Conservation (phyloP, 2,888 invertebrate species). For the Pherbina coryleti region DNA sequence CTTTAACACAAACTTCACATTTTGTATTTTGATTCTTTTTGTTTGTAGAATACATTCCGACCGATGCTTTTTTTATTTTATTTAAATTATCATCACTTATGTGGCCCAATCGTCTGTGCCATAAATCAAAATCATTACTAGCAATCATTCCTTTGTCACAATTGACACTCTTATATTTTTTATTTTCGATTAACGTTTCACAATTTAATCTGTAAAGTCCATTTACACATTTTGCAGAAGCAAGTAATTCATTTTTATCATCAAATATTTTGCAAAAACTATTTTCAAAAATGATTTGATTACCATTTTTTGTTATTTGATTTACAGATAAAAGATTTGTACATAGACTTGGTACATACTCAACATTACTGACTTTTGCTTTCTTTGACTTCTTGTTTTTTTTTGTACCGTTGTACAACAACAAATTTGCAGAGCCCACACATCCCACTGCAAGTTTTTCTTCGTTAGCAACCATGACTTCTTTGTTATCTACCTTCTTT, state of each 20-base stretch:
- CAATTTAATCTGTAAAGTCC: slow-evolving; percentile 38
- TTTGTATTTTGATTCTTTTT: slow-evolving; percentile 22
- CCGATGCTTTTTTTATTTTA: slow-evolving; percentile 34
- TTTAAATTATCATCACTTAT: slow-evolving; percentile 45
- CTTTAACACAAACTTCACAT: slow-evolving; percentile 51
- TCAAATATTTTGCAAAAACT: slow-evolving; percentile 40
- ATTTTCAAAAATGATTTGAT: slow-evolving; percentile 36
- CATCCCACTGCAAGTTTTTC: too few relatives aligned
- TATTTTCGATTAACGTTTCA: not conserved
- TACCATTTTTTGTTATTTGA: slow-evolving; percentile 40
- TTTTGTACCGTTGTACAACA: too few relatives aligned
- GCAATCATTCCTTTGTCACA: too few relatives aligned
- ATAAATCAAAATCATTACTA: slow-evolving; percentile 37
- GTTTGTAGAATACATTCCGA: slow-evolving; percentile 30
- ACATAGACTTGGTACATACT: slow-evolving; percentile 33
- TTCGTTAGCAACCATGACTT: too few relatives aligned
- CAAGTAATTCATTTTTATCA: slow-evolving; percentile 14
- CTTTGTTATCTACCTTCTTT: too few relatives aligned
- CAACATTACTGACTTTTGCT: too few relatives aligned
- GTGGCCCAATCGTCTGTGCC: slow-evolving; percentile 50
- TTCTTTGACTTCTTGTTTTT: too few relatives aligned
- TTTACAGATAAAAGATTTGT: slow-evolving; percentile 39
- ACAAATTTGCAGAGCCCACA: too few relatives aligned
- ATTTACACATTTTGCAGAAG: too few relatives aligned
- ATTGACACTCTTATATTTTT: too few relatives aligned